These are phyloP conservation scores for Papilio xuthus DNA, from an alignment of 1,140 invertebrate genomes.

Conservation along the genomic window DNA sequence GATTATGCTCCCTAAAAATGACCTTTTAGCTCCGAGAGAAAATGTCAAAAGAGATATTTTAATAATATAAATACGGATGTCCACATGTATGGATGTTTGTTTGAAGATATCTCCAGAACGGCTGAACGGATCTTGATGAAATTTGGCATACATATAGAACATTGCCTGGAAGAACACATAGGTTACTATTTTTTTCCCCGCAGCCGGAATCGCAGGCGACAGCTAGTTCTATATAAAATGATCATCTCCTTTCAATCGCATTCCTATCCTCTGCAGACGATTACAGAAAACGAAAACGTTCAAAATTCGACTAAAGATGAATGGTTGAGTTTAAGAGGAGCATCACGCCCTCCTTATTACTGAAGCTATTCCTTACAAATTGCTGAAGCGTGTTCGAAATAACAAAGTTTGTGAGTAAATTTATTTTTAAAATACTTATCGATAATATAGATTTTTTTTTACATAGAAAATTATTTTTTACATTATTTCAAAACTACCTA, in stretches of 20 bases:
- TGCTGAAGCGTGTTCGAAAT: slow-evolving; percentile 21
- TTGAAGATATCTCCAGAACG: too few species aligned
- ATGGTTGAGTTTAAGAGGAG: background rate
- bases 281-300: slow-evolving; percentile 22
- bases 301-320: slow-evolving; percentile 25
- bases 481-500: background rate
- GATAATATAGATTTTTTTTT: background rate
- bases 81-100: too few species aligned
- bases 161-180: too few species aligned
- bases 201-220: too few species aligned
- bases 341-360: slow-evolving; percentile 1
- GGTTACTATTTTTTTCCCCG: too few species aligned
- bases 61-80: too few species aligned
- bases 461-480: background rate
- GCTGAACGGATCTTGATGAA: too few species aligned
- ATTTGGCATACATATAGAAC: too few species aligned
- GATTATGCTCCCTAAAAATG: too few species aligned
- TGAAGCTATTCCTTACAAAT: slow-evolving; percentile 24
- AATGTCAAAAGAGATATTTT: too few species aligned
- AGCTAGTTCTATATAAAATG: background rate
- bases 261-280: background rate
- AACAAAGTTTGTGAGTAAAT: slow-evolving; percentile 8
- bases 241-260: background rate
- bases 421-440: slow-evolving; percentile 16
- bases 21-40: too few species aligned